Evolutionary conservation across 2,113 vertebrate genomes (phyloP), one percentile per base, ranked within the genome.

Genomic region (Trichomycterus rosablanca): DNA sequence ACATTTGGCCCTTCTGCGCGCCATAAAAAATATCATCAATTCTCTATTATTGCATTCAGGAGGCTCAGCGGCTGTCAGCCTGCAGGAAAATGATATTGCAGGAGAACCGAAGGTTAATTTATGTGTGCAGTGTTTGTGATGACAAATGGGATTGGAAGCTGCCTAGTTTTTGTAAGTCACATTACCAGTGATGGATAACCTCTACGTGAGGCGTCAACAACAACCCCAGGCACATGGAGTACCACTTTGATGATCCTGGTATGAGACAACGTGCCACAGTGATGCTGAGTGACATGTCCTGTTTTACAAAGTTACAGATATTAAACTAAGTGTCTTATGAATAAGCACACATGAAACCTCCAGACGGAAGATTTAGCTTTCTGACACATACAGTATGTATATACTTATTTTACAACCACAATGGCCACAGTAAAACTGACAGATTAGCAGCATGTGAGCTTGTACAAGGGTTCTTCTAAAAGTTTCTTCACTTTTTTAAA

Each of bases 21-120:
- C 79, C 75, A 76, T 72, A 78, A 52, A 78, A 79, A 81, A 86
- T 82, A 80, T 80, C 80, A 85, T 84, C 81, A 82, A 80, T 85
- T 85, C 80, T 80, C 75, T 76, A 79, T 84, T 85, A 85, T 84
- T 81, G 77, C 78, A 64, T 74, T 75, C 74, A 64, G 35, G 56
- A 74, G 74, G 79, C 82, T 84, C 61, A 76, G 75, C 76, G 81
- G 74, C 80, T 78, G 71, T 82, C 74, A 78, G 68, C 75, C 76
- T 73, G 69, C 19, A 77, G 80, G 78, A 75, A 86, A 83, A 86
- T 80, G 70, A 79, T 76, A 76, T 75, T 68, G 75, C 78, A 20
- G 20, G 22, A 45, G 55, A 50, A 48, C 65, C 66, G 52, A 76
- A 81, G 84, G 83, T 77, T 82, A 80, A 84, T 86, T 77, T 76